Percentiles rank a stretch among this genome's conserved stretches.
These are phyloP conservation scores for Pseudochirops cupreus DNA, from an alignment of 2,797 vertebrate species.

Conservation along the genomic window DNA sequence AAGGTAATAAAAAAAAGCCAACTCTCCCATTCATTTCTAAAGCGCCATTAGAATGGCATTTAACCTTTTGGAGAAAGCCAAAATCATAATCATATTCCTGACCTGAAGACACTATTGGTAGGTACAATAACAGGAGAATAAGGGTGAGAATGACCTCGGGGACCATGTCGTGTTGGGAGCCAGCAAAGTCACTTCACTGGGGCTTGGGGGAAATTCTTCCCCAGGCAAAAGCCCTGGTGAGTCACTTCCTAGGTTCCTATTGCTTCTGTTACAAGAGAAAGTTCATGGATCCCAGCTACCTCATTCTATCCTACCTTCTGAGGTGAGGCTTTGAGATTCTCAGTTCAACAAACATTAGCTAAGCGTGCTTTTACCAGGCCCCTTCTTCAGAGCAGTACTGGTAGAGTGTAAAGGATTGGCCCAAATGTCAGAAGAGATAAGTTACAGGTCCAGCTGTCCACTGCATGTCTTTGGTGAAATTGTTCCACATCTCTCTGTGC, in stretches of 20 bases:
- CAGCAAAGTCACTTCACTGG: neutral
- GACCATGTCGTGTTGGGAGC: neutral
- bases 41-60: too few species aligned
- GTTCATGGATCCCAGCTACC: neutral
- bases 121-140: neutral
- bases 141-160: neutral
- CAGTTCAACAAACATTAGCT: neutral
- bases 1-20: neutral
- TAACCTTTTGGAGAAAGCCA: neutral
- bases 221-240: neutral
- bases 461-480: constrained; percentile 51
- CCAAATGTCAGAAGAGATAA: neutral
- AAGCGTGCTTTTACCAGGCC: neutral
- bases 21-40: neutral
- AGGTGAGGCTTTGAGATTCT: neutral
- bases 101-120: neutral
- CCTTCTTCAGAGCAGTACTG: neutral
- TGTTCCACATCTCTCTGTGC: constrained; percentile 29
- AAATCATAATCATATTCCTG: neutral
- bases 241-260: constrained; percentile 43
- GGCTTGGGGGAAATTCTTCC: neutral
- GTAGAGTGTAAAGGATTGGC: neutral
- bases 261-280: neutral
- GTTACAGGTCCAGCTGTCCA: neutral
- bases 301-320: neutral